These are phyloP conservation scores for Alexandromys fortis DNA, from an alignment of 2,113 vertebrate species.

Conservation along the genomic window DNA sequence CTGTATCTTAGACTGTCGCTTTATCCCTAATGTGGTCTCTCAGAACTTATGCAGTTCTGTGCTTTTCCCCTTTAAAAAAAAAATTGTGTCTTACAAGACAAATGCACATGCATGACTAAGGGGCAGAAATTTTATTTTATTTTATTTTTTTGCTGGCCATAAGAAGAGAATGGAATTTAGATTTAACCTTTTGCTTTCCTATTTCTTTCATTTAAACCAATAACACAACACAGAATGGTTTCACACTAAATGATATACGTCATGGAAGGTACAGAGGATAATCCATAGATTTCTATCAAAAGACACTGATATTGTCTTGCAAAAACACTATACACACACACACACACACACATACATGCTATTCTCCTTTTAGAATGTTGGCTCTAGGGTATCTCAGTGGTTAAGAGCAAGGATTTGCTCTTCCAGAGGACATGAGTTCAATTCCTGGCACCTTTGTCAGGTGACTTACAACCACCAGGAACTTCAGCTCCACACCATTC, in stretches of 20 bases:
- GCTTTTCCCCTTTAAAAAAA: not conserved
- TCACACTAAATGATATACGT: not conserved
- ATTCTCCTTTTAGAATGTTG: not conserved
- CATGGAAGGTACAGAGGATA: not conserved
- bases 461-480: not conserved
- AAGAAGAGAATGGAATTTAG: not conserved
- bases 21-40: not conserved
- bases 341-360: not conserved
- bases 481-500: not conserved
- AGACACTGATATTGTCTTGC: not conserved
- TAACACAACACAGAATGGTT: not conserved
- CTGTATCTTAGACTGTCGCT: not conserved
- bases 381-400: not conserved
- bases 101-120: not conserved
- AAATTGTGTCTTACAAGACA: not conserved
- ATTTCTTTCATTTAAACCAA: not conserved
- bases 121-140: not conserved
- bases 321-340: not conserved
- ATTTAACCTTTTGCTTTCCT: not conserved
- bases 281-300: slow-evolving; percentile 26
- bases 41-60: not conserved
- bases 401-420: not conserved
- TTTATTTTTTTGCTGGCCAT: not conserved
- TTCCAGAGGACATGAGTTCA: not conserved
- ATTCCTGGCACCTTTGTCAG: not conserved